phyloP scores from a whole-genome alignment of 1,140 invertebrate species.

The Drosophila albomicans region DNA sequence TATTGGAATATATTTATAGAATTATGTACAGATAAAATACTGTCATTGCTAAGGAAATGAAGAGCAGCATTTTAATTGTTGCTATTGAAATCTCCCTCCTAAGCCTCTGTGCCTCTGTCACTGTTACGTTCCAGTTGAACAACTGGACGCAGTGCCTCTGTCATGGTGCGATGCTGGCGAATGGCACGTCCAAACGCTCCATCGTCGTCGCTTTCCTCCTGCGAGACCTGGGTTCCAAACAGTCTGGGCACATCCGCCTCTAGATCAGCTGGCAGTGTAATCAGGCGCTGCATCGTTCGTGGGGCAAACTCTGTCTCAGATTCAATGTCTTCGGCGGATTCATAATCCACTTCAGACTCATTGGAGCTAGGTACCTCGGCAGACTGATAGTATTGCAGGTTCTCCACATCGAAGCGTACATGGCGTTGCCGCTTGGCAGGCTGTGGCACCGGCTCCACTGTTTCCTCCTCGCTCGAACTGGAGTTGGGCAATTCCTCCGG shows the following conservation, averaged over 20 bases:
- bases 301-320: slow-evolving; percentile 21
- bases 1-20: slow-evolving; percentile 12
- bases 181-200: slow-evolving; percentile 61
- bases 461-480: slow-evolving; percentile 62
- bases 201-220: slow-evolving; percentile 50
- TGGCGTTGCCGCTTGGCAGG: slow-evolving; percentile 54
- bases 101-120: slow-evolving; percentile 57
- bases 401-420: slow-evolving; percentile 76
- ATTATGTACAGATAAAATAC: slow-evolving; percentile 71
- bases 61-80: slow-evolving; percentile 28
- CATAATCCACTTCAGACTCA: slow-evolving; percentile 60
- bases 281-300: slow-evolving; percentile 51
- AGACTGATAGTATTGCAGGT: slow-evolving; percentile 74
- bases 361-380: slow-evolving; percentile 66
- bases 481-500: slow-evolving; percentile 63
- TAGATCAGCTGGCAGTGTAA: slow-evolving; percentile 19
- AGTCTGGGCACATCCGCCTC: slow-evolving; percentile 45
- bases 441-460: slow-evolving; percentile 27
- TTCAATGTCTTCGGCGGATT: slow-evolving; percentile 3
- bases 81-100: slow-evolving; percentile 20
- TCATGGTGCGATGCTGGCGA: slow-evolving; percentile 70
- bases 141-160: slow-evolving; percentile 56
- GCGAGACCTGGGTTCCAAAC: slow-evolving; percentile 63
- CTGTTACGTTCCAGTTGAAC: slow-evolving; percentile 15
- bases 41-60: slow-evolving; percentile 71